Evolutionary conservation across 2,113 vertebrate genomes (phyloP), one percentile per base, ranked within the genome.

Genomic region (Hippolais icterina): DNA sequence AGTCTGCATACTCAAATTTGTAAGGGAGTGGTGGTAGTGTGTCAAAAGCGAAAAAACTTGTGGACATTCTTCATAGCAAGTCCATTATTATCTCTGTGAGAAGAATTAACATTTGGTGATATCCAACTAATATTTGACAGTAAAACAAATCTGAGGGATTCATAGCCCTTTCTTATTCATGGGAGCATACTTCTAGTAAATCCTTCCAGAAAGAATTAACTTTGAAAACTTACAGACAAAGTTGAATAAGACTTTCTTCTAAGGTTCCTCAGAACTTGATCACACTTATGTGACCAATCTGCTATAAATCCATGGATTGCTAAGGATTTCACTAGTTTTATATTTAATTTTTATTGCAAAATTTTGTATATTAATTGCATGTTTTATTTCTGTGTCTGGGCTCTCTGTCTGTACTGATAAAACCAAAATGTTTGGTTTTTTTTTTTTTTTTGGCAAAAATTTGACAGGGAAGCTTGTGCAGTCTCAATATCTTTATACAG

Each of bases 21-120:
- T 44, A 69, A 66, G 9, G 2, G 1, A 2, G 1, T 12, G 3
- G 4, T 54, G n/a, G 22, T 16, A 5, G 3, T 39, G 1, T 2
- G 74, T 37, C 37, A 52, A 88, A 75, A 80, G 3, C 4, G 25
- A 53, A 70, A n/a, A 12, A 50, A 4, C 9, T 2, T 31, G 4
- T 53, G 20, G 19, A 69, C 4, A 6, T 7, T n/a, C 6, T 31
- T 93, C 24, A 22, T 31, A 66, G 56, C 7, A 87, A 87, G 27
- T 3, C 11, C 22, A 18, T 44, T 76, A 19, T 11, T 68, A 6
- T 39, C 11, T 29, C 25, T 76, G 29, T 25, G 33, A 88, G 66
- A 85, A 44, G 1, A 61, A 66, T 22, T 53, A 59, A 70, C 8
- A 61, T 75, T 79, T 74, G 5, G 3, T 71, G 10, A 54, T 52